These are phyloP conservation scores for Amphipoea lucens DNA, from an alignment of 2,888 invertebrate species.

Conservation along the genomic window DNA sequence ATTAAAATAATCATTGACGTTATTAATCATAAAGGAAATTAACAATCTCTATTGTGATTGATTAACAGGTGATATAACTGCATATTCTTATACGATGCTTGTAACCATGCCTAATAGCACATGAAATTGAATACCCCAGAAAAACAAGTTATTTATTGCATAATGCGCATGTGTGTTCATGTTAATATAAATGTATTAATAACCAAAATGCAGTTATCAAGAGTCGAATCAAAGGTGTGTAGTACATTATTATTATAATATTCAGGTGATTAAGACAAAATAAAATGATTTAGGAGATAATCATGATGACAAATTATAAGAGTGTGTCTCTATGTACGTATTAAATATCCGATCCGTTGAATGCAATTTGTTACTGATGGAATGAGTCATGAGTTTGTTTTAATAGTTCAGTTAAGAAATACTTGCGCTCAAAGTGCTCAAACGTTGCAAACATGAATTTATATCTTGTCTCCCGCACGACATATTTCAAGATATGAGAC, in stretches of 20 bases:
- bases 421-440: conserved; percentile 29
- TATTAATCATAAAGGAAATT: conserved; percentile 53
- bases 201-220: conserved; percentile 58
- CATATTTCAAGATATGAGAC: conserved; percentile 51
- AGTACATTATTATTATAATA: conserved; percentile 47
- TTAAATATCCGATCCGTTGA: conserved; percentile 35
- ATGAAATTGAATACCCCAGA: conserved; percentile 53
- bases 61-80: conserved; percentile 52
- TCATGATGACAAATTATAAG: conserved; percentile 47
- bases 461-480: conserved; percentile 28
- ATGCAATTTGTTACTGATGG: conserved; percentile 47
- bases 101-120: conserved; percentile 51
- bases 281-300: conserved; percentile 57
- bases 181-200: conserved; percentile 55
- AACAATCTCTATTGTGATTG: conserved; percentile 51
- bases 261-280: conserved; percentile 48
- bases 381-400: conserved; percentile 42
- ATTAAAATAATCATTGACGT: conserved; percentile 42
- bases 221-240: conserved; percentile 23
- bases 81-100: conserved; percentile 36
- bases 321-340: conserved; percentile 16
- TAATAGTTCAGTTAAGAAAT: conserved; percentile 46
- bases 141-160: conserved; percentile 53
- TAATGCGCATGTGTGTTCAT: conserved; percentile 52
- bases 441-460: conserved; percentile 45